These are phyloP conservation scores for Micrastur ruficollis DNA, from an alignment of 2,797 vertebrate genomes.

Conservation along the genomic window DNA sequence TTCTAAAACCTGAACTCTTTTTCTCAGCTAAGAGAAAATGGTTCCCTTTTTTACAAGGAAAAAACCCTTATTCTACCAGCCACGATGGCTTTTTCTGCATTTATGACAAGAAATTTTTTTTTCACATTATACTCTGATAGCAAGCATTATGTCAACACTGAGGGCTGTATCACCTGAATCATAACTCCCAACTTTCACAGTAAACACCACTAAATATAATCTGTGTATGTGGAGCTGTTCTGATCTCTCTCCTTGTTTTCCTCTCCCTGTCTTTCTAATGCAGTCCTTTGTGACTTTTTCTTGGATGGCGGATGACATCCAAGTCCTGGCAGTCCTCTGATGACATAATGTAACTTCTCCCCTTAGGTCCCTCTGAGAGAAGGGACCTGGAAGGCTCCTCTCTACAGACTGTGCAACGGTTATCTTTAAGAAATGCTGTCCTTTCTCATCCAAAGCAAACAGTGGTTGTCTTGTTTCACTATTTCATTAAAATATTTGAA, in stretches of 20 bases:
- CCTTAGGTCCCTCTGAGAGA: background rate
- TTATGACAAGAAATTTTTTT: background rate
- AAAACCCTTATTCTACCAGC: background rate
- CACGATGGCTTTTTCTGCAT: background rate
- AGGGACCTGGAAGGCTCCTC: background rate
- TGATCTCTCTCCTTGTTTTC: background rate
- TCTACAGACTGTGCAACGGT: background rate
- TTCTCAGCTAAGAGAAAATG: background rate
- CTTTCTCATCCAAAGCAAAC: background rate
- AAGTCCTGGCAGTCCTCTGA: background rate
- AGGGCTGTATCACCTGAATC: background rate
- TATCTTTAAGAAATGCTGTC: background rate
- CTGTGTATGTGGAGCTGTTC: background rate
- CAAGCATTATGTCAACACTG: background rate
- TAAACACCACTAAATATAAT: background rate
- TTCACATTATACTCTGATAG: background rate
- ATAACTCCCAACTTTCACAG: background rate
- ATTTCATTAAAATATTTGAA: background rate
- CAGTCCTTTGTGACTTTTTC: background rate
- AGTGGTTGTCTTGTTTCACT: background rate
- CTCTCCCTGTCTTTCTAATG: background rate
- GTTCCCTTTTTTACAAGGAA: background rate
- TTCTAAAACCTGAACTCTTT: background rate
- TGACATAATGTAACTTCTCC: background rate
- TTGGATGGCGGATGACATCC: background rate